Base-by-base conservation (phyloP, 92 coral and sea anemone genomes). In the Bergia puertoricense region DNA sequence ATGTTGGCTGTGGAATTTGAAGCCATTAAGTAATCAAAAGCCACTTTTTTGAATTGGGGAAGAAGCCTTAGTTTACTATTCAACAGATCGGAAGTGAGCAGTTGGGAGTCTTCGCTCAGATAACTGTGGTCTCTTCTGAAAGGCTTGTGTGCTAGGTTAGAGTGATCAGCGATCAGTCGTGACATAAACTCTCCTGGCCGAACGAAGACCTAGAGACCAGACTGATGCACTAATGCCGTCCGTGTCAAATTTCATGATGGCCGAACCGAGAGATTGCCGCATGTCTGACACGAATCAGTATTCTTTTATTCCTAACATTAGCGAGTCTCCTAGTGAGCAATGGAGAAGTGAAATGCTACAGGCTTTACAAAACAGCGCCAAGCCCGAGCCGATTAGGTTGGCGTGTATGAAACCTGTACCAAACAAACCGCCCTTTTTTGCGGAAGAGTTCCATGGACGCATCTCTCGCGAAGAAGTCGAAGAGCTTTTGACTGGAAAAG, bases 341-440 rank as follows among this genome's bases (percentile, higher is more conserved):
- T 97, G 99, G 99, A 94, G 95, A 50, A 89, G 84, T 68, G 92
- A 97, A 42, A 93, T 97, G 95, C 91, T 97, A 1, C 85, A 77
- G 20, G 99, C 98, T 39, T 90, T 97, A 51, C 94, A 95, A 78
- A 93, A 93, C 85, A 93, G 96, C 23, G 99, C 98, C 9, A 91
- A 94, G 73, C 99, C 99, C 18, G 99, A 97, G 79, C 99, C 99
- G 18, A 97, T 97, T 88, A 94, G 99, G 23, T 80, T 97, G 39
- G 99, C 99, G 30, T 97, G 99, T 81, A 97, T 97, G 99, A 95
- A 91, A 48, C 85, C 93, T 45, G 92, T 94, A 57, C 98, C 95
- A 7, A 94, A 93, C 71, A 94, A 89, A 75, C 99, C 98, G 56
- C 71, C 90, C 59, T 92, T 91, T 90, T 97, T 97, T 91, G 93